These are phyloP conservation scores for Macrophya alboannulata DNA, from an alignment of 2,888 invertebrate species.

Conservation along the genomic window DNA sequence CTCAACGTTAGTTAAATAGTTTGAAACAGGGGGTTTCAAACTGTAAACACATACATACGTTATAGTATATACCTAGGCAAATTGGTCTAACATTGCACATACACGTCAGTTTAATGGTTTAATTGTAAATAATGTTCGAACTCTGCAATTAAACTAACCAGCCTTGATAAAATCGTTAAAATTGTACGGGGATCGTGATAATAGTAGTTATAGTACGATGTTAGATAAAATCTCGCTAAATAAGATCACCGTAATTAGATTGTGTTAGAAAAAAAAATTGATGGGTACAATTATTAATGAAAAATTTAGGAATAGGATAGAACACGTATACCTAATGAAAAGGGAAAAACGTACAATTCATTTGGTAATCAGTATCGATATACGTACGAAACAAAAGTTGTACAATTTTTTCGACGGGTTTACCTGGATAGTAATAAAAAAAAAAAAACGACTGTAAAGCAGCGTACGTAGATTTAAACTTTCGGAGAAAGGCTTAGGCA, in stretches of 20 bases:
- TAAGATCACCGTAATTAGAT: neutral
- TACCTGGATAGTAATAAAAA: neutral
- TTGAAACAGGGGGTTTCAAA: neutral
- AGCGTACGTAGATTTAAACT: constrained; percentile 15
- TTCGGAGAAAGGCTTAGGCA: constrained; percentile 19
- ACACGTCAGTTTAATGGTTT: neutral
- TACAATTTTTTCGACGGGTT: neutral
- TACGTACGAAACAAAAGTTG: neutral
- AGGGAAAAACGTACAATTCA: neutral
- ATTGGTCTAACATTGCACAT: neutral
- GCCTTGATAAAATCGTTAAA: constrained; percentile 11
- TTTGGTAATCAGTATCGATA: neutral
- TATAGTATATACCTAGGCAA: constrained; percentile 11
- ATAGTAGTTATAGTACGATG: neutral
- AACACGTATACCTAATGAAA: neutral
- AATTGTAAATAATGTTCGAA: constrained; percentile 25
- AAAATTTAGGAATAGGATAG: neutral
- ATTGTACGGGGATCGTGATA: neutral
- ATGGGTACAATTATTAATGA: too few relatives aligned
- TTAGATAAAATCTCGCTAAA: neutral
- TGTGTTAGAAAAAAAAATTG: neutral
- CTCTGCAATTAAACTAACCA: constrained; percentile 18
- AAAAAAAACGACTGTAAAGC: neutral
- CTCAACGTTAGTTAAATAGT: neutral
- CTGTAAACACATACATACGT: neutral